Evolutionary conservation across 2,797 vertebrate species (phyloP).

Genomic region (Pachyuromys duprasi): DNA sequence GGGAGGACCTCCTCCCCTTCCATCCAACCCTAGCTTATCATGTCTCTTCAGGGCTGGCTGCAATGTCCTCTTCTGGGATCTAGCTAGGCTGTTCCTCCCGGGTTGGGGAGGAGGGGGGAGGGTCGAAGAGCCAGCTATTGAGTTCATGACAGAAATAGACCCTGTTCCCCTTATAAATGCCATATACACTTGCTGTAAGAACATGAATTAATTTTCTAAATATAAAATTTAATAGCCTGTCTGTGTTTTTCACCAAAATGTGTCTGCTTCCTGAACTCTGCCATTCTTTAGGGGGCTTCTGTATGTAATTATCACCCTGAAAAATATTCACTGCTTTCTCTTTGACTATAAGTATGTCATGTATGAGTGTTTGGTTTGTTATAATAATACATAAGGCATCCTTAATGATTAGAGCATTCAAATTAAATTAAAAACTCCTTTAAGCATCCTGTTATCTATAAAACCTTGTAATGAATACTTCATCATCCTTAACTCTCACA

Average conservation of each 20-base stretch:
- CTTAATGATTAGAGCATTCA: neutral
- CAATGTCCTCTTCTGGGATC: too few species aligned
- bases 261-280: neutral
- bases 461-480: neutral
- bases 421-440: neutral
- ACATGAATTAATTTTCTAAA: neutral
- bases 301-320: neutral
- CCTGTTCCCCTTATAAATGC: too few species aligned
- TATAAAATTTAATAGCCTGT: neutral
- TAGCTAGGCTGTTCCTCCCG: too few species aligned
- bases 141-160: too few species aligned
- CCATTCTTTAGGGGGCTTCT: neutral
- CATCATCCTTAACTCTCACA: neutral
- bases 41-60: too few species aligned
- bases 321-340: neutral
- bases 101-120: too few species aligned
- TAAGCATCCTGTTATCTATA: neutral
- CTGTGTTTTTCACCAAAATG: neutral
- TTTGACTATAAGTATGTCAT: neutral
- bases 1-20: too few species aligned
- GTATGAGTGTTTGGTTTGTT: neutral
- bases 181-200: neutral
- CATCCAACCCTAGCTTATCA: too few species aligned
- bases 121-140: too few species aligned
- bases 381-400: neutral